Base-by-base conservation (phyloP, 2,113 vertebrate species). In the Catharus minimus region DNA sequence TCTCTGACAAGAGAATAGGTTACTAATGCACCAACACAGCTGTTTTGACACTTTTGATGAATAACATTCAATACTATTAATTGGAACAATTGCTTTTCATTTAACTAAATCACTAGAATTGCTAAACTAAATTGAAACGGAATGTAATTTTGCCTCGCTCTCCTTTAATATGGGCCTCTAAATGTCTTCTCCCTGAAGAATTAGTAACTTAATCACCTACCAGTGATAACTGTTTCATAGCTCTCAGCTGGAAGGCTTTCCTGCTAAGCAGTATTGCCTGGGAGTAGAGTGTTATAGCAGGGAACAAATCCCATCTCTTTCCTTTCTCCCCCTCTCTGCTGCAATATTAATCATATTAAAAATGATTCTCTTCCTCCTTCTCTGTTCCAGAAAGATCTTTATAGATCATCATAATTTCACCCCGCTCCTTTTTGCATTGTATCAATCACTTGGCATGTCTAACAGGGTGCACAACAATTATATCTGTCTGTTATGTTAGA, bases 41-140 rank as follows among this genome's bases (percentile, higher is more conserved):
- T 97, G 97, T 97, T 98, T 97, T 97, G 98, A 98, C 98, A 98
- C 97, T 97, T 97, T 96, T 98, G 98, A 98, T 98, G 98, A 98
- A 98, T 98, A 98, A 98, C 98, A 98, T 97, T 98, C 98, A 98
- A 98, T 98, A 98, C 98, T 98, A 98, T 98, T 98, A 98, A 99
- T 98, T 98, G 98, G 98, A 98, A 98, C 98, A 98, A 98, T 98
- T 97, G 96, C 98, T 98, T 98, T 98, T 98, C 98, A 98, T 98
- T 98, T 98, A 98, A 98, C 96, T 96, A 98, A 98, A 98, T 98
- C 98, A 98, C 97, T 97, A 95, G 95, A 97, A 97, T 97, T 98
- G 97, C 97, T 98, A 97, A 98, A 98, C 96, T 97, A 98, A 98
- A 98, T 97, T 97, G 97, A 98, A 98, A 97, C 72, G 93, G 97